phyloP scores from a whole-genome alignment of 2,888 invertebrate species.

The Thecophora atra region DNA sequence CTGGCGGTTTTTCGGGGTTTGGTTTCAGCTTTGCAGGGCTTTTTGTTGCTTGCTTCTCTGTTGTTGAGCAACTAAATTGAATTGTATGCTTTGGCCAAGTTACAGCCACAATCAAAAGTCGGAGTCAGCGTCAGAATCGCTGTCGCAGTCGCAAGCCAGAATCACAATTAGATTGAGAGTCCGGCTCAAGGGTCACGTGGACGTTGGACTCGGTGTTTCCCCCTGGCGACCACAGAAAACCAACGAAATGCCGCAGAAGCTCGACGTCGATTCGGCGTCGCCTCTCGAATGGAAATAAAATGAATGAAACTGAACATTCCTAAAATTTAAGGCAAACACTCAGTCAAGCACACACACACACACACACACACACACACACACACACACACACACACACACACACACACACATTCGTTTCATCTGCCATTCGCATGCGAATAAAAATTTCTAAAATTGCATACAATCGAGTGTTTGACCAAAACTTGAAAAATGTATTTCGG shows the following conservation, averaged over 20 bases:
- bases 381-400: constrained; percentile 1
- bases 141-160: not conserved
- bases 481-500: constrained; percentile 48
- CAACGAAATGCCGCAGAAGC: constrained; percentile 46
- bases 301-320: constrained; percentile 41
- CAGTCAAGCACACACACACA: constrained; percentile 30
- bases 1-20: not conserved
- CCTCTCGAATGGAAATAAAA: constrained; percentile 28
- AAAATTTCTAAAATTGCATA: constrained; percentile 42
- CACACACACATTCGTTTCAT: not conserved
- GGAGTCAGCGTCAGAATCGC: not conserved
- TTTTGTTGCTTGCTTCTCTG: not conserved
- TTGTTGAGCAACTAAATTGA: constrained; percentile 34
- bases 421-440: constrained; percentile 33
- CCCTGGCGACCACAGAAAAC: constrained; percentile 45
- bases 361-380: constrained; percentile 26
- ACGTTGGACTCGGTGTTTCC: not conserved
- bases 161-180: not conserved
- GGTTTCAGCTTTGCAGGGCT: not conserved
- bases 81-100: constrained; percentile 29
- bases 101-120: not conserved
- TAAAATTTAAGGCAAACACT: constrained; percentile 45
- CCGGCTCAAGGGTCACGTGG: not conserved
- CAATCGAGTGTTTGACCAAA: constrained; percentile 47
- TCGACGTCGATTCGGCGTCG: constrained; percentile 41